Evolutionary conservation across 1,140 invertebrate genomes (phyloP).

Genomic region (Drosophila prosaltans): DNA sequence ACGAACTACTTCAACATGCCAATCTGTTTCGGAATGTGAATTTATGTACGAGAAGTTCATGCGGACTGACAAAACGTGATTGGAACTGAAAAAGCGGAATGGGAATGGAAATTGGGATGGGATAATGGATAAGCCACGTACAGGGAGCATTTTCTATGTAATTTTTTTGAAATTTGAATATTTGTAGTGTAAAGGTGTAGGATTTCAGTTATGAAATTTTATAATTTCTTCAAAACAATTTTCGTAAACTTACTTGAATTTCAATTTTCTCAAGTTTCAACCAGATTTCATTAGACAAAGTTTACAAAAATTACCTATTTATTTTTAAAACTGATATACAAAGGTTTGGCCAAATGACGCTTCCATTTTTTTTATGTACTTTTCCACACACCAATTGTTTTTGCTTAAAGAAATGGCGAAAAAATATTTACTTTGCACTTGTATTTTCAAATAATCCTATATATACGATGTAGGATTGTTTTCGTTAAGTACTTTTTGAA

Average conservation of each 20-base stretch:
- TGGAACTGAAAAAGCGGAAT: background rate
- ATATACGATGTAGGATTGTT: background rate
- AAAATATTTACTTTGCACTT: background rate
- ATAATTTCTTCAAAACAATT: no score
- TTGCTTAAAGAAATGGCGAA: background rate
- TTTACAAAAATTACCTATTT: no score
- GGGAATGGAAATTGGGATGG: background rate
- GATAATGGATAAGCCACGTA: conserved; percentile 7
- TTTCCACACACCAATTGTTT: no score
- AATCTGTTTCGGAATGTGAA: conserved; percentile 22
- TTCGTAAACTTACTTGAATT: no score
- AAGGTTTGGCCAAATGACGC: no score
- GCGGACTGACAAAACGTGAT: conserved; percentile 5
- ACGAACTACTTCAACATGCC: conserved; percentile 28
- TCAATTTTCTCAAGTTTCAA: no score
- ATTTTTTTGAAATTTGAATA: background rate
- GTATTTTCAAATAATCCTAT: background rate
- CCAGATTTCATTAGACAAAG: no score
- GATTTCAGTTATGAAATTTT: no score
- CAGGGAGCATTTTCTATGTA: background rate
- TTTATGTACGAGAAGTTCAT: conserved; percentile 22
- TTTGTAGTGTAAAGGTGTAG: no score
- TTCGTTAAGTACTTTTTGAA: background rate
- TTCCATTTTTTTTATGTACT: no score
- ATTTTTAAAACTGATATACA: no score